These are phyloP conservation scores for Lepidothrix coronata DNA, from an alignment of 2,113 vertebrate species.

Conservation along the genomic window DNA sequence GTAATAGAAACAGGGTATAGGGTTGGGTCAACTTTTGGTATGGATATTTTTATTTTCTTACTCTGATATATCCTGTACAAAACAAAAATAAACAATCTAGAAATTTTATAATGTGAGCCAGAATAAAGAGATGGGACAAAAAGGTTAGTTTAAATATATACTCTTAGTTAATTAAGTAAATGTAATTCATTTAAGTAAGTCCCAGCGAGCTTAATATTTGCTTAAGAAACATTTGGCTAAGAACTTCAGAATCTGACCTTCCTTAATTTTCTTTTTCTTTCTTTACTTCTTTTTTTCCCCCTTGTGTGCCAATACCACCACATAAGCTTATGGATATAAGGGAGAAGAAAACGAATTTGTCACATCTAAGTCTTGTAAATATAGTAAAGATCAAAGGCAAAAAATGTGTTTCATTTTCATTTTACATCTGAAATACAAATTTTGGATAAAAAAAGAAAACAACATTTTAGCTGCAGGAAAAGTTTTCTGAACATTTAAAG, in stretches of 20 bases:
- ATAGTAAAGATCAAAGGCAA: conserved; percentile 5
- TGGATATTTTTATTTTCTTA: not conserved
- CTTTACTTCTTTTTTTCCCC: no score
- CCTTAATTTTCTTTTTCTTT: not conserved
- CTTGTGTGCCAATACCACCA: not conserved
- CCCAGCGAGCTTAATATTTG: not conserved
- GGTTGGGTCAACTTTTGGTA: not conserved
- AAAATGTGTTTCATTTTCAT: not conserved
- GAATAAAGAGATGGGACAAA: not conserved
- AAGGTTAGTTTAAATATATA: not conserved
- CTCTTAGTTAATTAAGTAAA: not conserved
- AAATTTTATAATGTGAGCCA: not conserved
- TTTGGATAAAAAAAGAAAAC: not conserved
- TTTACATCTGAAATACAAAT: not conserved
- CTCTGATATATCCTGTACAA: not conserved
- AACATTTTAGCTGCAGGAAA: not conserved
- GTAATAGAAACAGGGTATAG: not conserved
- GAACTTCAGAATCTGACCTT: not conserved
- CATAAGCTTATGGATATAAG: not conserved
- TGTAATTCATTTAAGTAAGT: not conserved
- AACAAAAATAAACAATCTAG: not conserved
- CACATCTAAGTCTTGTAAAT: not conserved
- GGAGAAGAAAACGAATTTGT: not conserved
- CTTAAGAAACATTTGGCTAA: not conserved
- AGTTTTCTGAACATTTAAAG: not conserved